phyloP scores from a whole-genome alignment of 2,797 vertebrate species.

The Bradypus variegatus region DNA sequence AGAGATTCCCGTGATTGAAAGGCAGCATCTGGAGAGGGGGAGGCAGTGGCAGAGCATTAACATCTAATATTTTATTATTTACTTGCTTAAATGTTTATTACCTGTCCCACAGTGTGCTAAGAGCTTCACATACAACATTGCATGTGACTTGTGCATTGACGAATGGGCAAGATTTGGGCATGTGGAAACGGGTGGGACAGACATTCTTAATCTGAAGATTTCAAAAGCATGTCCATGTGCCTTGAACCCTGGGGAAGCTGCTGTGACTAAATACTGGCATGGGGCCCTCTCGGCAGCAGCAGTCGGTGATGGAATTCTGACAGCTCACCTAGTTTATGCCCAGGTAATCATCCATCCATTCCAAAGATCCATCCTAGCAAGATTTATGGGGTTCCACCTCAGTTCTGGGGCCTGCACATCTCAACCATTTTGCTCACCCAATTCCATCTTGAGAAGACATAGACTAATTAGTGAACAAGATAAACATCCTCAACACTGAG shows the following conservation, averaged over 20 bases:
- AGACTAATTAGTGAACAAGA: neutral
- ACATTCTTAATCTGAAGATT: slow-evolving; percentile 1
- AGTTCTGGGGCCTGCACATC: neutral
- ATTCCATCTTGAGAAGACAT: neutral
- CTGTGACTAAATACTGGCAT: neutral
- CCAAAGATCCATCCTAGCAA: neutral
- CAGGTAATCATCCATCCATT: neutral
- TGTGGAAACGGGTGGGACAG: slow-evolving; percentile 27
- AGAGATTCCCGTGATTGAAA: neutral
- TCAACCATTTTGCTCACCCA: neutral
- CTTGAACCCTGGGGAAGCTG: neutral
- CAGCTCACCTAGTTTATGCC: neutral
- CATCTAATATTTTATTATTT: neutral
- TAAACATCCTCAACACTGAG: neutral
- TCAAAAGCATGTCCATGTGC: neutral
- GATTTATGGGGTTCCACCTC: neutral
- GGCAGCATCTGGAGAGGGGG: neutral
- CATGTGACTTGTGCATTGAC: neutral
- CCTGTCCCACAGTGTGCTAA: neutral
- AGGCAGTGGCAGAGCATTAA: neutral
- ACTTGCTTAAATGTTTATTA: neutral
- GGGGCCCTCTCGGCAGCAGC: neutral
- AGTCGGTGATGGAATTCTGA: neutral
- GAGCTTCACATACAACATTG: neutral
- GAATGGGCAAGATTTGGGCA: neutral